Percentiles rank a stretch among this genome's conserved stretches.
Conservation (phyloP, 2,113 vertebrate genomes). For the Gulo gulo region DNA sequence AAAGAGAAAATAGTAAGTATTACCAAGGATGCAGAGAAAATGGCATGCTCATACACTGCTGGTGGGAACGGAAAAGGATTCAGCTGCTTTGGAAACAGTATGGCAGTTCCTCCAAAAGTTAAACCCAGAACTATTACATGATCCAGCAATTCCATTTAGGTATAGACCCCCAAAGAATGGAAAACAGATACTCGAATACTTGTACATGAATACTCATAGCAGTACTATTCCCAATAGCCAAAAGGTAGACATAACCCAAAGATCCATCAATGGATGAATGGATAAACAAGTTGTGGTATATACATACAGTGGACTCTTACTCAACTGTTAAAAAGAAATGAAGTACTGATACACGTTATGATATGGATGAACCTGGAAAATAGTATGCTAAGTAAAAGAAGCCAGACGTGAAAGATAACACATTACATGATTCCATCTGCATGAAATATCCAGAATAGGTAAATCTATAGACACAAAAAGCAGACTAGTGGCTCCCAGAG, state of each 20-base stretch:
- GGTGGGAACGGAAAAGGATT: neutral
- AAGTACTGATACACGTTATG: neutral
- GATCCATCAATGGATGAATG: neutral
- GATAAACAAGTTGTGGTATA: neutral
- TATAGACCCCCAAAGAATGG: neutral
- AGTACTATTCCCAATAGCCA: neutral
- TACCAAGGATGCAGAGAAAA: neutral
- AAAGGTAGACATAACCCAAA: neutral
- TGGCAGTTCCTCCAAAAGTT: neutral
- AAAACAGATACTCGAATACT: neutral
- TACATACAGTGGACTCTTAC: neutral
- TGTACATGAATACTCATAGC: neutral
- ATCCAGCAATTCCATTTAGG: neutral
- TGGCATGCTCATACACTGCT: neutral
- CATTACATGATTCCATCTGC: neutral
- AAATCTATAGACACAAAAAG: neutral
- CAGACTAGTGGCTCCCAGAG: neutral
- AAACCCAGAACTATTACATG: neutral
- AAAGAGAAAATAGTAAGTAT: neutral
- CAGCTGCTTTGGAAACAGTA: neutral
- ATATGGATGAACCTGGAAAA: neutral
- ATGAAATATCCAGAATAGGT: neutral
- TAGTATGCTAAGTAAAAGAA: neutral
- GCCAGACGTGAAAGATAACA: neutral
- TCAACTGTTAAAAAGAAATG: neutral